Percentiles rank a stretch among this genome's conserved stretches.
Evolutionary conservation across 2,113 vertebrate species (phyloP).

Genomic region (Rhabdomys dilectus): DNA sequence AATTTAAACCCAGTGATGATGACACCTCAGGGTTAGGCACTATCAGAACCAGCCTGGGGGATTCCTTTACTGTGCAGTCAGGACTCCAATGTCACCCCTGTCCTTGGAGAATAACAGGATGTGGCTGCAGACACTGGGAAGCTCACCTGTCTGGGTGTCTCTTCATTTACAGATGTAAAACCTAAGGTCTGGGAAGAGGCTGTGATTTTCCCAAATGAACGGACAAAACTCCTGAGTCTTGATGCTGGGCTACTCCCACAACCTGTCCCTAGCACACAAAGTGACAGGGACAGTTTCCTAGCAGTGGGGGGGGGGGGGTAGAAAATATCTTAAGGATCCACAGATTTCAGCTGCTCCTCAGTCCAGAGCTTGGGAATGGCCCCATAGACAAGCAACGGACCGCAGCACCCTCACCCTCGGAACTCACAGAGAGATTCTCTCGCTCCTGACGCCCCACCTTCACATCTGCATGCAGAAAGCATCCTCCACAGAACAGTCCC

Average conservation of each 20-base stretch:
- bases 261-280: not conserved
- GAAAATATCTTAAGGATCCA: not conserved
- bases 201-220: not conserved
- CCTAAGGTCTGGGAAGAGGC: not conserved
- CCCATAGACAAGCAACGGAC: fast-evolving
- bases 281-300: not conserved
- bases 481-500: not conserved
- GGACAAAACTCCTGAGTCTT: not conserved
- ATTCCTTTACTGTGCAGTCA: not conserved
- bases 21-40: no score
- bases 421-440: not conserved
- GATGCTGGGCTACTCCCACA: not conserved
- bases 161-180: not conserved
- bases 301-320: fast-evolving
- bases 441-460: not conserved
- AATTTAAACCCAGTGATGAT: not conserved
- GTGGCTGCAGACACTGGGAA: not conserved
- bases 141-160: not conserved
- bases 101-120: not conserved
- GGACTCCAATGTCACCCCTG: not conserved
- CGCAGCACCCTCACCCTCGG: not conserved
- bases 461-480: not conserved
- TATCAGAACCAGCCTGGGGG: not conserved
- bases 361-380: not conserved
- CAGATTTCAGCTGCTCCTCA: not conserved